A percentile compares a stretch with the other conserved stretches of the same genome.
Conservation (phyloP, 2,797 vertebrate genomes). For the Triplophysa bombifrons region DNA sequence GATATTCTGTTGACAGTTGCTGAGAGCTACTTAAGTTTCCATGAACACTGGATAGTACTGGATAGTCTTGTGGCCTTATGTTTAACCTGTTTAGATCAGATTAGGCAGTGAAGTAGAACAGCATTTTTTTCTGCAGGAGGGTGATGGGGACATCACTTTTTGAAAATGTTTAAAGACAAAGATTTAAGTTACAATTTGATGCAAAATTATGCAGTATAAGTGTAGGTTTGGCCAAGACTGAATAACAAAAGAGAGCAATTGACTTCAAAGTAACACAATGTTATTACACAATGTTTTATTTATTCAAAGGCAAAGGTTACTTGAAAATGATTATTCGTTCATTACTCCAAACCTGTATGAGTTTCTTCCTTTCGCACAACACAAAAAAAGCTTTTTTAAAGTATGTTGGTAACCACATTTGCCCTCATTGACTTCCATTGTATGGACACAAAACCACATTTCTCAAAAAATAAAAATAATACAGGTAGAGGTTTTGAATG, state of each 20-base stretch:
- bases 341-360: background rate
- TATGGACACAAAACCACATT: too few species aligned
- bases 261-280: background rate
- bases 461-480: too few species aligned
- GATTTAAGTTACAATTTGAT: constrained; percentile 28
- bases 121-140: constrained; percentile 32
- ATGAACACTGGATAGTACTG: constrained; percentile 48
- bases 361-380: too few species aligned
- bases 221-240: constrained; percentile 6
- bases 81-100: constrained; percentile 65
- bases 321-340: background rate
- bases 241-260: constrained; percentile 9
- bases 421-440: too few species aligned
- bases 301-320: background rate
- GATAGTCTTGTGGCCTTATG: constrained; percentile 63
- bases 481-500: too few species aligned
- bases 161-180: constrained; percentile 41
- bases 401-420: too few species aligned
- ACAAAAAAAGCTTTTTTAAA: too few species aligned
- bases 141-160: constrained; percentile 39
- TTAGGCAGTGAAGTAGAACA: constrained; percentile 54
- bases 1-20: constrained; percentile 39
- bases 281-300: constrained; percentile 3
- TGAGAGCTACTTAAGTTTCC: constrained; percentile 63
- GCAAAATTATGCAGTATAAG: background rate